Conservation (phyloP, 2,797 vertebrate species). For the Vespertilio murinus region DNA sequence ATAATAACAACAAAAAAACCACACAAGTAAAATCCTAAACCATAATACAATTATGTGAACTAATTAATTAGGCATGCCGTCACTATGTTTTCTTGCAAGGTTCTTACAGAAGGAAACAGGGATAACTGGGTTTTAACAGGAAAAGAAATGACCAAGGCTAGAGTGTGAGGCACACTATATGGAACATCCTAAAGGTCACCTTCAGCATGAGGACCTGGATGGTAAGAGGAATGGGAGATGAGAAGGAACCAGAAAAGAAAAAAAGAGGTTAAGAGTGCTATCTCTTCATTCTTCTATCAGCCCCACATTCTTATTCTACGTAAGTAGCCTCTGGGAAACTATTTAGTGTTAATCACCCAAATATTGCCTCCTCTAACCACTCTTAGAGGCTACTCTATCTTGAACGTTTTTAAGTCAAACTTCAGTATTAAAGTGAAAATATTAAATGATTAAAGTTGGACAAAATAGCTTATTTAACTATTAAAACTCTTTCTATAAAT, state of each 20-base stretch:
- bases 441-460: background rate
- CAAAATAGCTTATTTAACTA: background rate
- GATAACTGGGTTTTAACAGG: background rate
- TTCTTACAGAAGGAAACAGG: background rate
- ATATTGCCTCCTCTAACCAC: background rate
- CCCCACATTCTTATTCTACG: background rate
- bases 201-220: background rate
- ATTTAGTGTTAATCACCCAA: background rate
- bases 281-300: background rate
- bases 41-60: background rate
- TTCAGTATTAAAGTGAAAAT: background rate
- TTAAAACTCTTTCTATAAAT: background rate
- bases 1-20: background rate
- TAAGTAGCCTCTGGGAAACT: background rate
- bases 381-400: background rate
- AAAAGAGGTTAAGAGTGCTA: background rate
- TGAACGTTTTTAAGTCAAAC: background rate
- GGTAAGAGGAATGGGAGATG: background rate
- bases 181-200: background rate
- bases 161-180: background rate
- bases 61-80: conserved; percentile 48
- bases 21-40: conserved; percentile 13
- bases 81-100: background rate
- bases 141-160: background rate
- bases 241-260: background rate